These are phyloP conservation scores for Lepeophtheirus salmonis DNA, from an alignment of 1,140 invertebrate genomes.

Conservation along the genomic window DNA sequence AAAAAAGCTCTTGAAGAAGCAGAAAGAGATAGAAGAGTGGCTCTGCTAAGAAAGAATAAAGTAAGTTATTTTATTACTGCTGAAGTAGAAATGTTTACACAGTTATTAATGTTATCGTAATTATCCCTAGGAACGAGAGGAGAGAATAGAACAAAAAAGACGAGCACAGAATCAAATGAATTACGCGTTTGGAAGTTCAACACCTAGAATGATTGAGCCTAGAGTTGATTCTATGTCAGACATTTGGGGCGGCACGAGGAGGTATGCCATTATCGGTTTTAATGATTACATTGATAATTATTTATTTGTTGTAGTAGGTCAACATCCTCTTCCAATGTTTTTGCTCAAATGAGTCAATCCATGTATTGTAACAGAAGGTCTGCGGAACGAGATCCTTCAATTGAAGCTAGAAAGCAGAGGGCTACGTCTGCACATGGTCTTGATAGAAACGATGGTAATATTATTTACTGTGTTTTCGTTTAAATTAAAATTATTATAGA, in stretches of 20 bases:
- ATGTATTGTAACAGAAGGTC: constrained; percentile 10
- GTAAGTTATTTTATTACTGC: too few relatives aligned
- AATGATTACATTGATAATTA: too few relatives aligned
- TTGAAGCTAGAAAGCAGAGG: constrained; percentile 2
- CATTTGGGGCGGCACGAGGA: constrained; percentile 1
- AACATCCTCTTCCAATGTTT: neutral
- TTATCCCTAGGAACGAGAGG: constrained; percentile 44
- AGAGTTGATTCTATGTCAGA: constrained; percentile 28
- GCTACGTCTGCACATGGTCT: constrained; percentile 15
- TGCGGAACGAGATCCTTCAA: constrained; percentile 2
- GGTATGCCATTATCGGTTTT: neutral
- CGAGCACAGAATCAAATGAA: constrained; percentile 42
- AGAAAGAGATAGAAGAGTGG: constrained; percentile 56
- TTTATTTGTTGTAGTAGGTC: neutral
- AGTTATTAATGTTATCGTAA: too few relatives aligned
- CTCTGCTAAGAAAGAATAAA: constrained; percentile 56
- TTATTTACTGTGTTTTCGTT: too few relatives aligned
- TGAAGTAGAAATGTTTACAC: too few relatives aligned
- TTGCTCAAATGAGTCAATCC: constrained; percentile 10
- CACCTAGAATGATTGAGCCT: constrained; percentile 59
- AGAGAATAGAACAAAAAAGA: constrained; percentile 49
- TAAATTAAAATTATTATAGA: too few relatives aligned
- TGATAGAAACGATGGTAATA: constrained; percentile 8
- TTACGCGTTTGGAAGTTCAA: constrained; percentile 72
- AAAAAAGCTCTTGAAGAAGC: constrained; percentile 66